Evolutionary conservation across 2,113 vertebrate species (phyloP).

Genomic region (Chascanopsetta lugubris): DNA sequence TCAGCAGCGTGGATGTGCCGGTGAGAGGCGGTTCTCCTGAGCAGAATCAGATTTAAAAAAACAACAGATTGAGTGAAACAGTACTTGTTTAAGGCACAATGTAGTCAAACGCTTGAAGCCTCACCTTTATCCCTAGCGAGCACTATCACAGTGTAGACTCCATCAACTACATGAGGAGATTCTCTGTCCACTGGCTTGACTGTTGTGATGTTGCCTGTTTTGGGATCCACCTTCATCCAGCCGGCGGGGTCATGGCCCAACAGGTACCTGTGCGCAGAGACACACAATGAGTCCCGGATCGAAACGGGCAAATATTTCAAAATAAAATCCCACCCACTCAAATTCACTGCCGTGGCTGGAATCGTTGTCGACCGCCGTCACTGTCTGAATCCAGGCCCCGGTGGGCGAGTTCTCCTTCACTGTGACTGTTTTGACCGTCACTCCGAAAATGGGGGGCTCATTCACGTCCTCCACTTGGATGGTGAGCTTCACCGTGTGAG

Average conservation of each 20-base stretch:
- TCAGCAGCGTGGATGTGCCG: conserved; percentile 53
- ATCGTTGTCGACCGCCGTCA: conserved; percentile 56
- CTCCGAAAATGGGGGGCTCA: conserved; percentile 38
- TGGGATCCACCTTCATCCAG: conserved; percentile 64
- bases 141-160: conserved; percentile 52
- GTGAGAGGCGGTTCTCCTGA: conserved; percentile 58
- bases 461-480: conserved; percentile 59
- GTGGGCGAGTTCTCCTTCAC: conserved; percentile 49
- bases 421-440: not conserved
- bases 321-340: conserved; percentile 43
- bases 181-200: conserved; percentile 57
- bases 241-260: conserved; percentile 62
- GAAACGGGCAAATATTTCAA: not conserved
- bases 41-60: not conserved
- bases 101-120: not conserved
- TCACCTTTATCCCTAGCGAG: conserved; percentile 66
- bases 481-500: conserved; percentile 21
- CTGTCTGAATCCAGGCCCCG: conserved; percentile 45
- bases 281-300: not conserved
- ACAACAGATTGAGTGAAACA: not conserved
- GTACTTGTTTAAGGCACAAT: not conserved
- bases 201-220: conserved; percentile 63
- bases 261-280: conserved; percentile 51
- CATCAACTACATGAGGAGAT: conserved; percentile 56
- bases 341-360: conserved; percentile 18